Evolutionary conservation across 2,113 vertebrate species (phyloP), one percentile per base, ranked within the genome.

Genomic region (Promerops cafer): DNA sequence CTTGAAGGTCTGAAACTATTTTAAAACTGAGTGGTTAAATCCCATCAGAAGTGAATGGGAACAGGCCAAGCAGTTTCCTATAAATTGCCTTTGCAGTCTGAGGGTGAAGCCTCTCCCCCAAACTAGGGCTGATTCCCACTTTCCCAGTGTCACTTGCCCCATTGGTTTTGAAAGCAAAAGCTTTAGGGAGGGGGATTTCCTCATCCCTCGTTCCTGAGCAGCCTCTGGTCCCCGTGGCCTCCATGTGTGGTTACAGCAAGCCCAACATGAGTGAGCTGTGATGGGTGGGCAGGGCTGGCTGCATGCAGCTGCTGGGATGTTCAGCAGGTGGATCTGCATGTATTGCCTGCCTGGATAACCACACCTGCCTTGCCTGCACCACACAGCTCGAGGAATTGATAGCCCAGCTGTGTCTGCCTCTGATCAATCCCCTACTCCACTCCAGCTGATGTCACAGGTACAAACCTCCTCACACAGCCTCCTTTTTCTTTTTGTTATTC

Each of bases 171-270:
- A 35, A 19, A 52, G 23, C 27, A 80, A 57, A 87, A 53, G 8
- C 53, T 64, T 60, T 2, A 9, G 37, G 39, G 57, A 60, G 27
- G n/a, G 52, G 23, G 7, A 59, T n/a, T 2, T 2, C 37, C 44
- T 77, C 71, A 49, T 35, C 17, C 42, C 10, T 35, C 0, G 0
- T 21, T 50, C 59, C 83, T 1, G 4, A 3, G 27, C 87, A 91
- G 54, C 54, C 39, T 42, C 15, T 35, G 6, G 63, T 59, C 44
- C 40, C 22, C 2, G 7, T 39, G 47, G 65, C 56, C 60, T 52
- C 4, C 0, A 4, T 20, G 19, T 44, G 47, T 14, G 81, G 24
- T 30, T 69, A 8, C 23, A 35, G 33, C 23, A 27, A 50, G 42
- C 61, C 30, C 17, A 30, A 30, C 35, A 4, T 3, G 14, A 33